A percentile compares a stretch with the other conserved stretches of the same genome.
Conservation (phyloP, 2,888 invertebrate genomes). For the Asteroscopus sphinx region DNA sequence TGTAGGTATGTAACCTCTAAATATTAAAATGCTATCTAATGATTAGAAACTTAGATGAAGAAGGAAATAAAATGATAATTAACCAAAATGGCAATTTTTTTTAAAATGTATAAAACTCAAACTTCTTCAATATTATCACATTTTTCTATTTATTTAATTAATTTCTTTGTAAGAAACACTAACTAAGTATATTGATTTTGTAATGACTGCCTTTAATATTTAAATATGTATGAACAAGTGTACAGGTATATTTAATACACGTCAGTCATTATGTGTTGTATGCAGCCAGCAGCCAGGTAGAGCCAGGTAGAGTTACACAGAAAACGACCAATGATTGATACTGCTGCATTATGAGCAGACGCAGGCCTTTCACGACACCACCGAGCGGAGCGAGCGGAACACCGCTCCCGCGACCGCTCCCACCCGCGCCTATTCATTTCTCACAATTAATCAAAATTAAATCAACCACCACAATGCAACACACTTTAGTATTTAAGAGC, state of each 20-base stretch:
- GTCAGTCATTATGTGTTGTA: constrained; percentile 32
- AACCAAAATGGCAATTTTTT: no score
- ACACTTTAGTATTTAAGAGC: constrained; percentile 67
- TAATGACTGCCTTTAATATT: constrained; percentile 8
- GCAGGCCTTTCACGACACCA: constrained; percentile 49
- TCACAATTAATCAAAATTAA: constrained; percentile 90
- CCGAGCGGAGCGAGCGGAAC: constrained; percentile 23
- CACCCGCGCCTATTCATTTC: constrained; percentile 80
- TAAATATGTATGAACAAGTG: constrained; percentile 10
- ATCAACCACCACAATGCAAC: constrained; percentile 71
- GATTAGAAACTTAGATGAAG: no score
- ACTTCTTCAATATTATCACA: no score
- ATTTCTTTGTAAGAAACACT: constrained; percentile 3
- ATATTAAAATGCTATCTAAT: no score
- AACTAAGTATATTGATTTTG: constrained; percentile 11
- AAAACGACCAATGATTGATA: constrained; percentile 69
- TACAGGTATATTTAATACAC: constrained; percentile 1
- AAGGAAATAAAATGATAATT: no score
- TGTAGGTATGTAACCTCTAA: no score
- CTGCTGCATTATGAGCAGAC: constrained; percentile 69
- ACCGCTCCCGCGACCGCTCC: constrained; percentile 36
- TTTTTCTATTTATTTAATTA: no score
- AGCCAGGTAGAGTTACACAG: constrained; percentile 41
- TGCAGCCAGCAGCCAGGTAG: constrained; percentile 10
- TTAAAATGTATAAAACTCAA: no score